Evolutionary conservation across 1,140 invertebrate species (phyloP), one percentile per base, ranked within the genome.

Genomic region (Calephelis nemesis): DNA sequence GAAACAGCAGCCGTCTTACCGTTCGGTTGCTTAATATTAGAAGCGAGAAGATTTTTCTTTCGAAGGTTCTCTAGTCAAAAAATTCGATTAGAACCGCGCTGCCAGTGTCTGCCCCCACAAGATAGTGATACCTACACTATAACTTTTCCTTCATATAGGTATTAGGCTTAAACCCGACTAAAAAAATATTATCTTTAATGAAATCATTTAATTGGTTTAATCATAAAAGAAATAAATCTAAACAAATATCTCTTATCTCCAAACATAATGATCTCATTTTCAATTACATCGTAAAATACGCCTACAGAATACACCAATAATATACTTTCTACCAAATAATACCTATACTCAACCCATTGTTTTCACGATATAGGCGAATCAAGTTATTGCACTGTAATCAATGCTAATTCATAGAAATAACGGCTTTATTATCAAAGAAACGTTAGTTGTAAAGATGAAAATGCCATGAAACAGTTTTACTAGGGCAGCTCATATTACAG

Each of bases 331-430:
- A 77, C 70, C 69, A 58, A 70, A 75, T 74, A 74, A 85, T 82
- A 85, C 79, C 80, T 89, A 88, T 72, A 68, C 69, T 65, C 65
- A 68, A 74, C 65, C 81, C 79, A 88, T 90, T 90, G 88, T 90
- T 85, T 89, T 89, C 84, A 84, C 85, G 85, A 88, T 86, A 85
- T 77, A 71, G 73, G 73, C 83, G 81, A 85, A 87, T 87, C 81
- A 85, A 91, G 88, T 91, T 90, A 88, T 87, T 81, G 78, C 67
- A 74, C 75, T 69, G 69, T 62, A 65, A 66, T 63, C 70, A 40
- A 48, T 67, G 12, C 0, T 30, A 7, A 13, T 68, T 39, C 71
- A 76, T 65, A 70, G 63, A 58, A 83, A 72, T 68, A 64, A 73
- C 68, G 67, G 65, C 78, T 73, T 71, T 82, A 82, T 65, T 4